Percentiles rank a stretch among this genome's conserved stretches.
Conservation (phyloP, 2,888 invertebrate species). For the Cistogaster globosa region DNA sequence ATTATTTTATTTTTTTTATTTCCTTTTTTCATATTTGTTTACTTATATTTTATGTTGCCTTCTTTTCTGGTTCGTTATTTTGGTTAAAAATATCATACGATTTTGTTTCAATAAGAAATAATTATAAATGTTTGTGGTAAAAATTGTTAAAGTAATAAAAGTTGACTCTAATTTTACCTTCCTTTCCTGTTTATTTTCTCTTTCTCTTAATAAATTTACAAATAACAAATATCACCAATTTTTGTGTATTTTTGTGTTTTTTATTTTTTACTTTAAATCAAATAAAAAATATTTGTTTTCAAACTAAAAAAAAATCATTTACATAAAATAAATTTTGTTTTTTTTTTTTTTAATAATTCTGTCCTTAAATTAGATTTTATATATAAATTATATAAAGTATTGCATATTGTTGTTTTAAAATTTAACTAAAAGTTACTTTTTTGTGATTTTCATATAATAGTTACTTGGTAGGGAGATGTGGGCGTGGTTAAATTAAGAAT, state of each 20-base stretch:
- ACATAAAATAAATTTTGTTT: conserved; percentile 58
- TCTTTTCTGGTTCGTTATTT: conserved; percentile 48
- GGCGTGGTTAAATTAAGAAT: conserved; percentile 7
- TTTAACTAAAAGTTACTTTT: conserved; percentile 44
- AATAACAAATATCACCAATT: conserved; percentile 73
- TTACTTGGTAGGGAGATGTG: conserved; percentile 3
- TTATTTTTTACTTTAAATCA: conserved; percentile 62
- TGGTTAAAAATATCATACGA: conserved; percentile 41
- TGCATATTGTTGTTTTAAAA: conserved; percentile 67
- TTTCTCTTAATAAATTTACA: conserved; percentile 67
- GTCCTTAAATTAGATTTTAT: conserved; percentile 47
- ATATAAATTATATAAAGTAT: conserved; percentile 65
- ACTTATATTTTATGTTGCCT: conserved; percentile 36
- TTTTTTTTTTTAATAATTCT: conserved; percentile 52
- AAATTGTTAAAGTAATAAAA: conserved; percentile 44
- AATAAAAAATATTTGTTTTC: conserved; percentile 44
- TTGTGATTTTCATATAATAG: conserved; percentile 9
- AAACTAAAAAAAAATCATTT: conserved; percentile 59
- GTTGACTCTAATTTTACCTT: conserved; percentile 49
- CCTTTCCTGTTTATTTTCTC: conserved; percentile 12
- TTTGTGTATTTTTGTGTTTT: conserved; percentile 63
- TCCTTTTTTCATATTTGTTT: conserved; percentile 35
- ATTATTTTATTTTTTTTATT: conserved; percentile 46
- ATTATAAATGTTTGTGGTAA: conserved; percentile 48
- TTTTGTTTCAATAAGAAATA: conserved; percentile 59